Evolutionary conservation across 1,140 invertebrate species (phyloP).

Genomic region (Drosophila ercepeae): DNA sequence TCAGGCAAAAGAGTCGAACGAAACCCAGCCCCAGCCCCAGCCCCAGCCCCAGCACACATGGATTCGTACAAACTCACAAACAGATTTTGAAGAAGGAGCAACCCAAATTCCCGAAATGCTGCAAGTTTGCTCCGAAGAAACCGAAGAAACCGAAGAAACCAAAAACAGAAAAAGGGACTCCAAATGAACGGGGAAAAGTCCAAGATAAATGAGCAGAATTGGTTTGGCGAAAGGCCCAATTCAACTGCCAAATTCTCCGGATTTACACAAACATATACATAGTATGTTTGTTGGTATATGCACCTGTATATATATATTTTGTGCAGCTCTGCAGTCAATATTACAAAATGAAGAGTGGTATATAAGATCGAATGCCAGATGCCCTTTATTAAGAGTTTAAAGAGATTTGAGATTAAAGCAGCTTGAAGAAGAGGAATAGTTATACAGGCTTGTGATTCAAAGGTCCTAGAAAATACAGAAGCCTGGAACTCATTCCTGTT

Average conservation of each 20-base stretch:
- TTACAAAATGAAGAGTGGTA: no score
- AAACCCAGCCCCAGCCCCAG: constrained; percentile 25
- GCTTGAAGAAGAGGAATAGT: no score
- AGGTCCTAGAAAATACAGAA: no score
- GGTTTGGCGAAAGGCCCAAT: constrained; percentile 80
- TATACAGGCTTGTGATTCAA: no score
- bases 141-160: no score
- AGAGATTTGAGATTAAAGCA: no score
- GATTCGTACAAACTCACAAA: no score
- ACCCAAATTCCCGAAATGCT: constrained; percentile 79
- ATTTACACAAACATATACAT: constrained; percentile 2
- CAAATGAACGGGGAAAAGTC: constrained; percentile 76
- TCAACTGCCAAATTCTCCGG: constrained; percentile 64
- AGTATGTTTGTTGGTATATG: no score
- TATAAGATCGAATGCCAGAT: constrained; percentile 22
- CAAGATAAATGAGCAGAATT: constrained; percentile 78
- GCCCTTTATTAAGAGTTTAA: no score
- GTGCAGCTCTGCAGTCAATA: not conserved
- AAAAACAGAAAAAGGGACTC: constrained; percentile 22
- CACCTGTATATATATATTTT: not conserved
- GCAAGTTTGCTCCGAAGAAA: constrained; percentile 62
- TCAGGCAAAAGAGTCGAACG: constrained; percentile 11
- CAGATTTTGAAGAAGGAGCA: constrained; percentile 62
- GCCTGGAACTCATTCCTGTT: no score
- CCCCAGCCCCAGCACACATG: no score